Conservation (phyloP, 2,888 invertebrate species). For the Drosophila trichaetosa region DNA sequence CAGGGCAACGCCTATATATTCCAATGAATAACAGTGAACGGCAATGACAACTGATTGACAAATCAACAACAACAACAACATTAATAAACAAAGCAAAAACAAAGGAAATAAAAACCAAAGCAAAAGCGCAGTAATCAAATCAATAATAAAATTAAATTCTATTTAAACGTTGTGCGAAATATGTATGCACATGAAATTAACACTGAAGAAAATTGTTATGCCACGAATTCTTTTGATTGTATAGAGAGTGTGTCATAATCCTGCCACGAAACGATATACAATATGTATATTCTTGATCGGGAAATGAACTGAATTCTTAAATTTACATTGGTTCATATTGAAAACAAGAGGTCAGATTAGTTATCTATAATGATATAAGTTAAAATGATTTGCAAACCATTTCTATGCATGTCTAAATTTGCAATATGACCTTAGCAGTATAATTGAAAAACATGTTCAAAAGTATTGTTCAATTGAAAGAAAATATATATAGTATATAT, state of each 20-base stretch:
- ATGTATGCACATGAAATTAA: neutral
- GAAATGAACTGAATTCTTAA: neutral
- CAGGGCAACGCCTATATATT: neutral
- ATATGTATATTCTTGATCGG: neutral
- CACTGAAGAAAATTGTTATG: neutral
- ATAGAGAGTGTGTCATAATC: neutral
- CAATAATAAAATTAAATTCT: slow-evolving; percentile 24
- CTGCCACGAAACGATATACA: neutral
- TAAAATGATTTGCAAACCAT: neutral
- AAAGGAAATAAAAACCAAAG: neutral
- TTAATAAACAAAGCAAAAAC: neutral
- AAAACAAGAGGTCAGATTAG: neutral
- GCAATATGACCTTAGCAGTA: neutral
- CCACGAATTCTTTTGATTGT: neutral
- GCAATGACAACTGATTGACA: slow-evolving; percentile 56
- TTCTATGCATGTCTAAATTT: neutral
- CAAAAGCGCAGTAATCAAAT: slow-evolving; percentile 25
- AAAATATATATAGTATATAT: neutral
- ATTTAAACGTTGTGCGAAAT: neutral
- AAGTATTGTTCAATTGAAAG: neutral
- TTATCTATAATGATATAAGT: neutral
- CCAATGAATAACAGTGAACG: slow-evolving; percentile 21
- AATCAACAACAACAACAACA: slow-evolving; percentile 20
- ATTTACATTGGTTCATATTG: neutral
- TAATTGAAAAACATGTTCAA: too few species aligned